Evolutionary conservation across 2,797 vertebrate species (phyloP).

Genomic region (Platyrinchus mystaceus): DNA sequence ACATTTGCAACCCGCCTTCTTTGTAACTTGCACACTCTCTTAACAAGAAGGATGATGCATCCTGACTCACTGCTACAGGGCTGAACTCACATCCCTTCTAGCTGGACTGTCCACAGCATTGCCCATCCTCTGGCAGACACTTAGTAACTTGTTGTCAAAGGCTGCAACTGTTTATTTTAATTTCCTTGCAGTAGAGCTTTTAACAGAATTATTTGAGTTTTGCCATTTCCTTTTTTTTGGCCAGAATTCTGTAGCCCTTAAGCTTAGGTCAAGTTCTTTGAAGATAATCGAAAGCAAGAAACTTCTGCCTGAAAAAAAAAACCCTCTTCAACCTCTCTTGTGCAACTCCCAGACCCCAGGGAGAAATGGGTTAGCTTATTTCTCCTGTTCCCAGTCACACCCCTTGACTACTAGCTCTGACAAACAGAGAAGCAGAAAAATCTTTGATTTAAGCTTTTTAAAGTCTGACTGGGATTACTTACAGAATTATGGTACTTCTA

Average conservation of each 20-base stretch:
- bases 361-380: neutral
- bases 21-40: neutral
- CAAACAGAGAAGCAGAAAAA: neutral
- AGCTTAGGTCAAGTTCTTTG: neutral
- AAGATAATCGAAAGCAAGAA: neutral
- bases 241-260: neutral
- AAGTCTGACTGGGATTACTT: neutral
- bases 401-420: neutral
- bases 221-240: neutral
- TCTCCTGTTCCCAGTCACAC: neutral
- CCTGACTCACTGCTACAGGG: neutral
- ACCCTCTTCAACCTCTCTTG: neutral
- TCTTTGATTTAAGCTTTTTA: neutral
- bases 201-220: neutral
- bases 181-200: neutral
- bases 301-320: neutral
- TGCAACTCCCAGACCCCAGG: neutral
- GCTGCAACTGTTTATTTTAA: neutral
- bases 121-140: neutral
- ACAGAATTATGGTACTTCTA: neutral
- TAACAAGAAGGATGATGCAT: neutral
- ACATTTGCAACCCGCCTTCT: rapidly evolving
- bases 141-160: neutral
- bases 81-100: neutral
- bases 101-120: neutral